Percentiles rank a stretch among this genome's conserved stretches.
Evolutionary conservation across 2,888 invertebrate genomes (phyloP).

Genomic region (Labia minor): DNA sequence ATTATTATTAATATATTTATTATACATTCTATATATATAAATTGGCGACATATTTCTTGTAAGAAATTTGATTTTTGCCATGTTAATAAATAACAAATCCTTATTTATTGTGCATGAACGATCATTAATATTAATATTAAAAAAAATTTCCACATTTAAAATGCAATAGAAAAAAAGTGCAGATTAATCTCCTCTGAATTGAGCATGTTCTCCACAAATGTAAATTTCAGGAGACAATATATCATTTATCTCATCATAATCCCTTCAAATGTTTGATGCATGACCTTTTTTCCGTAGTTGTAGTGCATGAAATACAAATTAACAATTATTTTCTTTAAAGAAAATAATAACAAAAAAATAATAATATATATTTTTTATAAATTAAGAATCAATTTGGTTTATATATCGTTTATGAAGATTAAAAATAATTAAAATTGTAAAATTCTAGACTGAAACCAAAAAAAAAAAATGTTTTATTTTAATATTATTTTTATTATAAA

Average conservation of each 20-base stretch:
- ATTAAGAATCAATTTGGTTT: neutral
- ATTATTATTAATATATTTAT: too few species aligned
- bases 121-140: too few species aligned
- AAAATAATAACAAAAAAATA: neutral
- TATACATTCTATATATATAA: too few species aligned
- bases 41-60: slow-evolving; percentile 7
- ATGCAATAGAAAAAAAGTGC: neutral
- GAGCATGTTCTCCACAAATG: too few species aligned
- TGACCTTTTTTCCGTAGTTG: neutral
- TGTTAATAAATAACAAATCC: neutral
- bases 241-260: slow-evolving; percentile 1
- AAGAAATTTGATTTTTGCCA: slow-evolving; percentile 4
- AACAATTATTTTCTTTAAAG: neutral
- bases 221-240: too few species aligned
- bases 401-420: too few species aligned
- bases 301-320: neutral
- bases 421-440: neutral
- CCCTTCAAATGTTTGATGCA: neutral
- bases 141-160: neutral
- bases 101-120: neutral
- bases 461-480: too few species aligned
- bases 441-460: neutral
- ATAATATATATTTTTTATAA: neutral
- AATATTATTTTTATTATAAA: too few species aligned
- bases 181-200: too few species aligned